phyloP scores from a whole-genome alignment of 2,888 invertebrate genomes.

The Hyposoter dolosus region DNA sequence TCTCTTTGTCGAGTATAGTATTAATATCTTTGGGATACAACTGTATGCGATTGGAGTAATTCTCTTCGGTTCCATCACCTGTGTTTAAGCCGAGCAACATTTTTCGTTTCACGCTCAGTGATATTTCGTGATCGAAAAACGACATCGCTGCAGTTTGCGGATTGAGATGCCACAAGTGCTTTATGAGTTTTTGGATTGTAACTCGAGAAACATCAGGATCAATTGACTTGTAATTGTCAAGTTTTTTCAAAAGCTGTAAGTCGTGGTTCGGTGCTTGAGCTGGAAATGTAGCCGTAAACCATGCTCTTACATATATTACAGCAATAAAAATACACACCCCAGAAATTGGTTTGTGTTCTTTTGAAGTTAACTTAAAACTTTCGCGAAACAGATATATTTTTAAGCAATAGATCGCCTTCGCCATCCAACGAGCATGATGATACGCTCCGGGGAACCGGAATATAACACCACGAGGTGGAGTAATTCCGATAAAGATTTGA shows the following conservation, averaged over 20 bases:
- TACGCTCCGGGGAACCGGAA: conserved; percentile 31
- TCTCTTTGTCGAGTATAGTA: no score
- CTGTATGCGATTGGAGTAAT: no score
- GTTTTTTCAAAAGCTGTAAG: conserved; percentile 55
- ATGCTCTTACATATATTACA: conserved; percentile 52
- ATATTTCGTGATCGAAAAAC: conserved; percentile 42
- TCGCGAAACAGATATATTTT: conserved; percentile 64
- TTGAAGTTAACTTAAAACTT: conserved; percentile 43
- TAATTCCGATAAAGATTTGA: conserved; percentile 58
- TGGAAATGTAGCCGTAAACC: conserved; percentile 52
- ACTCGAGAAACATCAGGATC: conserved; percentile 48
- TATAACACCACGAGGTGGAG: conserved; percentile 52
- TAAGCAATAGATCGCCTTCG: conserved; percentile 61
- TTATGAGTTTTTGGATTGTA: conserved; percentile 43
- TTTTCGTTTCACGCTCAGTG: neutral
- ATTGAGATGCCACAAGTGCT: conserved; percentile 46
- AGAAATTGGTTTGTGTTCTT: conserved; percentile 37
- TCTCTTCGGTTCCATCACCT: conserved; percentile 13
- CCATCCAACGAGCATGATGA: conserved; percentile 63
- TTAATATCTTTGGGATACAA: no score
- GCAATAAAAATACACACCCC: conserved; percentile 59
- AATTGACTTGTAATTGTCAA: conserved; percentile 45
- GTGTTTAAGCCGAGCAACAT: neutral
- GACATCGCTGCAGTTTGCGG: conserved; percentile 48
- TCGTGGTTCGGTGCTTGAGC: conserved; percentile 51